Conservation (phyloP, 2,113 vertebrate genomes). For the Solenodon paradoxus region DNA sequence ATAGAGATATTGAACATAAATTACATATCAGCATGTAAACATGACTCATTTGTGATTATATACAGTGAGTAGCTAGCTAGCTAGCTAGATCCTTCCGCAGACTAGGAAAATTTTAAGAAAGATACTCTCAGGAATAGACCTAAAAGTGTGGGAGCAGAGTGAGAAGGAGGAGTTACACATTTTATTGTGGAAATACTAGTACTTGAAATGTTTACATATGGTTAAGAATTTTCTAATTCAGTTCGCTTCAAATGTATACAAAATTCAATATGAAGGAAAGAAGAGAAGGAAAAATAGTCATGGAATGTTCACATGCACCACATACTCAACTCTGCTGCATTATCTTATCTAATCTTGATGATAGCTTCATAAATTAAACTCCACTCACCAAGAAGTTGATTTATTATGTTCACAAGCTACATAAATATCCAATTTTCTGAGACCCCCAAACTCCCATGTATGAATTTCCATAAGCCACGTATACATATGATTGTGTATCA, state of each 20-base stretch:
- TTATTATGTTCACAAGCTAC: neutral
- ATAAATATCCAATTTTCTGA: neutral
- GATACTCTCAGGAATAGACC: neutral
- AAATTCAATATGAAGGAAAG: neutral
- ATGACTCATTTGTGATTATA: neutral
- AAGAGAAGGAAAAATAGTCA: neutral
- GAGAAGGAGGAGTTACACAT: neutral
- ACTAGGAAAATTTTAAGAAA: neutral
- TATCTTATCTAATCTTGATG: neutral
- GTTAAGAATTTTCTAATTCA: neutral
- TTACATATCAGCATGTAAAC: neutral
- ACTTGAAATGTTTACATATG: neutral
- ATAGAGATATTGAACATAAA: neutral
- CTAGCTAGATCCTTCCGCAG: neutral
- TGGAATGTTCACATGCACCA: neutral
- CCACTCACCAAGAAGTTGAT: neutral
- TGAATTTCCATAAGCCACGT: neutral
- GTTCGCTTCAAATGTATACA: neutral
- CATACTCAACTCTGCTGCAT: neutral
- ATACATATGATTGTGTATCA: neutral
- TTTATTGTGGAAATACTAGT: neutral
- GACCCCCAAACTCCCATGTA: neutral
- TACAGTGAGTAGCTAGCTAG: neutral
- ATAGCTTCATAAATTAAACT: neutral
- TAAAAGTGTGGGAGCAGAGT: neutral